phyloP scores from a whole-genome alignment of 2,888 invertebrate species.

The Protodeltote pygarga region DNA sequence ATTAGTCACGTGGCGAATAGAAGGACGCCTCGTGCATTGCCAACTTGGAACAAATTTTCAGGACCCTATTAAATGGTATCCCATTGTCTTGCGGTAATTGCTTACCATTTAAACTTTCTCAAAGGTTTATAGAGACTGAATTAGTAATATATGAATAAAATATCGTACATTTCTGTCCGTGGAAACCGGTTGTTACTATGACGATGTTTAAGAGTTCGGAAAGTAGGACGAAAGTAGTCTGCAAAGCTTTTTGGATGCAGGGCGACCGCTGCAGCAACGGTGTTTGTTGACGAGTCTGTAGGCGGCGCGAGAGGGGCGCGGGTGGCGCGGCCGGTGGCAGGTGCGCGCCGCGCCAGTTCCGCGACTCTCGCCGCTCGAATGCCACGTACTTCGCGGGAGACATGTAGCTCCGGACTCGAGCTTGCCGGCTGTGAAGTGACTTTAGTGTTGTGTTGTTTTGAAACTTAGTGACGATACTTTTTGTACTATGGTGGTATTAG shows the following conservation, averaged over 20 bases:
- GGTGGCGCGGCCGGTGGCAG: slow-evolving; percentile 68
- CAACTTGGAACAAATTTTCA: slow-evolving; percentile 57
- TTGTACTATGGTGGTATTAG: slow-evolving; percentile 82
- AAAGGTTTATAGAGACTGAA: too few relatives aligned
- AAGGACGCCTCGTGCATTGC: slow-evolving; percentile 56
- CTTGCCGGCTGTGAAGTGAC: slow-evolving; percentile 67
- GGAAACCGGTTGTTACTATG: slow-evolving; percentile 42
- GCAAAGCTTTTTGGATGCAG: slow-evolving; percentile 72
- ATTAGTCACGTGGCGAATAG: slow-evolving; percentile 66
- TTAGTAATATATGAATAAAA: too few relatives aligned
- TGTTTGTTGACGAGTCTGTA: slow-evolving; percentile 79
- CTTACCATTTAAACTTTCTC: slow-evolving; percentile 28
- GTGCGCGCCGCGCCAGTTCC: slow-evolving; percentile 78
- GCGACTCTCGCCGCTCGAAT: slow-evolving; percentile 76
- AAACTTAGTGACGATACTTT: slow-evolving; percentile 62
- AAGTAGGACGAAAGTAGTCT: slow-evolving; percentile 76
- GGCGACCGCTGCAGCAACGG: slow-evolving; percentile 81
- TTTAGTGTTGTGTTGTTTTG: slow-evolving; percentile 64
- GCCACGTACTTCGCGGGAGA: slow-evolving; percentile 71
- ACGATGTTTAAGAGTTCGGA: slow-evolving; percentile 59
- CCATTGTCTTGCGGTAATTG: slow-evolving; percentile 59
- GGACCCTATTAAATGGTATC: slow-evolving; percentile 48
- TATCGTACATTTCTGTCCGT: neutral
- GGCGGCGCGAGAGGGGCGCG: slow-evolving; percentile 70
- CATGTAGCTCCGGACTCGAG: slow-evolving; percentile 75